Conservation (phyloP, 2,888 invertebrate genomes). For the Aleiodes alternator region DNA sequence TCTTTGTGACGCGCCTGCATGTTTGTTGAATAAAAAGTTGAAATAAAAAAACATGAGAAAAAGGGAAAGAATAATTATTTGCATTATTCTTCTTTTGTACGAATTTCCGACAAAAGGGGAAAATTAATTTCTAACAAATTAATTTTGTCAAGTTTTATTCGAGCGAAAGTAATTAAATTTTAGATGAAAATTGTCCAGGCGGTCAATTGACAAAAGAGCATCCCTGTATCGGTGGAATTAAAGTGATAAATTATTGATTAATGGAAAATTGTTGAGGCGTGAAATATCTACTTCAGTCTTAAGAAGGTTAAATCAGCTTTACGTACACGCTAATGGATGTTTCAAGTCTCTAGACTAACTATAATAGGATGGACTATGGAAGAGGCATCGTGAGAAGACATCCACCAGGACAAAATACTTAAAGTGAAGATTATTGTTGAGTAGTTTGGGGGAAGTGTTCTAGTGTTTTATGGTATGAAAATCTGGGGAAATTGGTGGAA, state of each 20-base stretch:
- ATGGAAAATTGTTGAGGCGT: conserved; percentile 3
- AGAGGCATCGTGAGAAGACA: conserved; percentile 17
- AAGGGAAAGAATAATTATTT: conserved; percentile 1
- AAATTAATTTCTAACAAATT: too few species aligned
- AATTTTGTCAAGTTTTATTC: too few species aligned
- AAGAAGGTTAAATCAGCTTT: conserved; percentile 15
- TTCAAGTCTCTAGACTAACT: conserved; percentile 2
- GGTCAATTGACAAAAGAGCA: too few species aligned
- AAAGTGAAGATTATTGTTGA: background rate
- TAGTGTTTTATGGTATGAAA: background rate
- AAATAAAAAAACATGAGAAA: conserved; percentile 1
- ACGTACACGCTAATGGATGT: conserved; percentile 9
- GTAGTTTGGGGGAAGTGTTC: background rate
- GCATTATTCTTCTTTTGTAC: background rate
- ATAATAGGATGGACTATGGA: conserved; percentile 11
- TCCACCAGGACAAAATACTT: background rate
- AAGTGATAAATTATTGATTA: background rate
- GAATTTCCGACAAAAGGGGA: background rate
- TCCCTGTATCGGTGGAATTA: too few species aligned
- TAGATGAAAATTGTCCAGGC: too few species aligned
- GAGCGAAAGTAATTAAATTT: too few species aligned
- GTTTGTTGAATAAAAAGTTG: background rate
- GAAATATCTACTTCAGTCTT: background rate
- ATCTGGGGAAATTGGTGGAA: too few species aligned
- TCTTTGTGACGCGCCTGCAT: conserved; percentile 8